These are phyloP conservation scores for Drosophila orena DNA, from an alignment of 1,140 invertebrate species.

Conservation along the genomic window DNA sequence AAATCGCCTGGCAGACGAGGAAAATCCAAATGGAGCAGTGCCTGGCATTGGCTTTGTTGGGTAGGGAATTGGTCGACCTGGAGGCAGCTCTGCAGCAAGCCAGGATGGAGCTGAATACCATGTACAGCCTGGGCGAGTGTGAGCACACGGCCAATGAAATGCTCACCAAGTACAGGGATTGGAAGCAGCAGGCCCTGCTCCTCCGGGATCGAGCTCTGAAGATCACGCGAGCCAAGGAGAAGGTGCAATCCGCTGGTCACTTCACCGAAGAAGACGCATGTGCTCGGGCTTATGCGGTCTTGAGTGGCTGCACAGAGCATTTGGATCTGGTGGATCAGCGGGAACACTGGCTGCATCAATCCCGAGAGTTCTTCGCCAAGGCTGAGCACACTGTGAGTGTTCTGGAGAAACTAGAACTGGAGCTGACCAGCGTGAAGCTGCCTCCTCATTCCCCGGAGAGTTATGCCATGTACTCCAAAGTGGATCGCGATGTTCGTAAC, in stretches of 20 bases:
- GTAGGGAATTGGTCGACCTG: constrained; percentile 90
- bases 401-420: constrained; percentile 91
- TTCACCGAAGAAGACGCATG: constrained; percentile 89
- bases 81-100: constrained; percentile 86
- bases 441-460: constrained; percentile 88
- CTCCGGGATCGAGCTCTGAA: constrained; percentile 91
- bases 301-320: constrained; percentile 91
- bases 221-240: constrained; percentile 92
- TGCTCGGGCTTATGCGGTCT: constrained; percentile 89
- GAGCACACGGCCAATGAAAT: constrained; percentile 89
- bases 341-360: constrained; percentile 88
- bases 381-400: constrained; percentile 91
- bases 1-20: constrained; percentile 90
- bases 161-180: constrained; percentile 89
- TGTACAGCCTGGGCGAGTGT: constrained; percentile 87
- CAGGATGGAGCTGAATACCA: constrained; percentile 59
- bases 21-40: constrained; percentile 91
- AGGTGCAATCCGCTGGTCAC: constrained; percentile 89
- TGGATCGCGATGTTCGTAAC: constrained; percentile 87
- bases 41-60: constrained; percentile 90
- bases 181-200: constrained; percentile 90
- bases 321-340: constrained; percentile 90
- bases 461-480: constrained; percentile 89
- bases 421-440: constrained; percentile 89
- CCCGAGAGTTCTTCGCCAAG: constrained; percentile 91